Evolutionary conservation across 2,797 vertebrate species (phyloP).

Genomic region (Todus mexicanus): DNA sequence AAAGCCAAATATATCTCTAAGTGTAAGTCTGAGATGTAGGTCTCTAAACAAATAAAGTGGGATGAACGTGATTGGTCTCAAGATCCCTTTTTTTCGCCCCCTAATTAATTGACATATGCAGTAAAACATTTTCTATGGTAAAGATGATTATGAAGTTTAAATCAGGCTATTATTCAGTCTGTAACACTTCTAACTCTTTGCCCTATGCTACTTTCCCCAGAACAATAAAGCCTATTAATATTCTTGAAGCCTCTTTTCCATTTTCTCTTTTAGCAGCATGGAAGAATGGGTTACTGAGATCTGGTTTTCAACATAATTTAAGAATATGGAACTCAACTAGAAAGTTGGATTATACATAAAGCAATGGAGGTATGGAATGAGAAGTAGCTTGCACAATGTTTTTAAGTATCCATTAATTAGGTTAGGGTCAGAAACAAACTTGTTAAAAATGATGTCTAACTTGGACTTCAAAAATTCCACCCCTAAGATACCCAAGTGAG

Average conservation of each 20-base stretch:
- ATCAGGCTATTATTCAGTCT: neutral
- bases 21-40: neutral
- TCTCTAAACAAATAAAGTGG: neutral
- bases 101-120: neutral
- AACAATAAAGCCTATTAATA: neutral
- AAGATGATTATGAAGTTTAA: neutral
- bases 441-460: neutral
- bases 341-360: neutral
- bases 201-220: neutral
- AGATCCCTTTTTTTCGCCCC: neutral
- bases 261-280: neutral
- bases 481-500: rapidly evolving
- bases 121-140: neutral
- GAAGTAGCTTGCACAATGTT: neutral
- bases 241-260: neutral
- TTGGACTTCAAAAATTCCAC: neutral
- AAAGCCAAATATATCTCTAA: neutral
- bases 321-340: neutral
- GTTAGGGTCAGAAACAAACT: neutral
- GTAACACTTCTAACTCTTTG: neutral
- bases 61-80: neutral
- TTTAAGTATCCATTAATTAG: neutral
- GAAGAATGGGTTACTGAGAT: neutral
- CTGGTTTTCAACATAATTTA: neutral
- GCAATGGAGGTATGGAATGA: neutral